A percentile compares a stretch with the other conserved stretches of the same genome.
These are phyloP conservation scores for Melanogrammus aeglefinus DNA, from an alignment of 2,797 vertebrate species.

Conservation along the genomic window DNA sequence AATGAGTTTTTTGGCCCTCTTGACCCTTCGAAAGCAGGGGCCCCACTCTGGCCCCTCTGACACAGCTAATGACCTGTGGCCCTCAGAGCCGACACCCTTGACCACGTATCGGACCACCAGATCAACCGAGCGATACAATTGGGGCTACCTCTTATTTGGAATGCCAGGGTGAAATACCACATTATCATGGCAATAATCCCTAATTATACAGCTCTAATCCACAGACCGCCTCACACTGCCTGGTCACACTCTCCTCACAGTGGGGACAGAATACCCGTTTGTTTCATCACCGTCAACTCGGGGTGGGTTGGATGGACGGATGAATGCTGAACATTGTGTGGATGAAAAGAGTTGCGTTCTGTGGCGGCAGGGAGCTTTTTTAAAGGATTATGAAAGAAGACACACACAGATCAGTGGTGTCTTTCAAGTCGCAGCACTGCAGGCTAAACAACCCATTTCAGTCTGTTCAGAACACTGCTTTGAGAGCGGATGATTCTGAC, in stretches of 20 bases:
- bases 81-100: constrained; percentile 15
- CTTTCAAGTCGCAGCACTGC: not conserved
- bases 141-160: too few species aligned
- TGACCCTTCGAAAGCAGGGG: constrained; percentile 54
- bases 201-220: not conserved
- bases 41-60: constrained; percentile 28
- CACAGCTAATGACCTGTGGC: constrained; percentile 37
- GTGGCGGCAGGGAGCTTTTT: not conserved
- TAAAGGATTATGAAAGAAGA: constrained; percentile 1
- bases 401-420: not conserved
- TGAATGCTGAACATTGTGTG: not conserved
- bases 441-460: not conserved
- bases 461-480: too few species aligned
- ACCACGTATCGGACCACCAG: not conserved
- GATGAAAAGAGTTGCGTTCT: not conserved
- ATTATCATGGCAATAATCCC: not conserved
- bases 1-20: constrained; percentile 43
- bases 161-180: too few species aligned
- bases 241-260: not conserved
- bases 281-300: not conserved
- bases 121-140: not conserved
- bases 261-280: not conserved
- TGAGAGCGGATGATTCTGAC: not conserved
- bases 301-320: not conserved
- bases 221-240: not conserved